Percentiles rank a stretch among this genome's conserved stretches.
phyloP scores from a whole-genome alignment of 2,113 vertebrate species.

The Ceratotherium simum region DNA sequence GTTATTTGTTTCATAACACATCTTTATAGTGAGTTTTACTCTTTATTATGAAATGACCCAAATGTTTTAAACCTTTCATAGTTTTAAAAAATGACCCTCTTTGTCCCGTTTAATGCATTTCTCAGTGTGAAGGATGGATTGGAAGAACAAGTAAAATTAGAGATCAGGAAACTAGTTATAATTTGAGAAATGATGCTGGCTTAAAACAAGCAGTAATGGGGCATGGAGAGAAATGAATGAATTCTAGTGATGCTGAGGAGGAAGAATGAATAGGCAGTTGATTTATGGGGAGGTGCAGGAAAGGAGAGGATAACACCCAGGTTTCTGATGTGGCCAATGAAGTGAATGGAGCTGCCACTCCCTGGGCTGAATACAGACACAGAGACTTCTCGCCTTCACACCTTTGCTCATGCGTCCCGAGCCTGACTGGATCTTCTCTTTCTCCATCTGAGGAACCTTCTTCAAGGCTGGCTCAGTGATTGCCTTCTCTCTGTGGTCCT shows the following conservation, averaged over 20 bases:
- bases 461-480: not conserved
- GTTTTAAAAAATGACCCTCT: not conserved
- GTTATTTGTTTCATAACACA: not conserved
- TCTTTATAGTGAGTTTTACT: conserved; percentile 9
- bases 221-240: not conserved
- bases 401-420: not conserved
- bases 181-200: not conserved
- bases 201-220: not conserved
- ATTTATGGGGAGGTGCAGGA: not conserved
- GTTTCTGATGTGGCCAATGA: not conserved
- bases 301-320: not conserved
- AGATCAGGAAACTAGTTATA: not conserved
- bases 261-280: not conserved
- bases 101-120: not conserved
- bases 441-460: not conserved
- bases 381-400: not conserved
- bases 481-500: not conserved
- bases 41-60: not conserved
- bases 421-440: not conserved
- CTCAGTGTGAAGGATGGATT: not conserved
- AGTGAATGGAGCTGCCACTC: not conserved
- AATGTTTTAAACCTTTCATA: not conserved
- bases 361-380: not conserved
- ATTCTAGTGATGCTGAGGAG: not conserved
- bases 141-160: conserved; percentile 3